Evolutionary conservation across 2,797 vertebrate species (phyloP).

Genomic region (Chaenodraco wilsoni): DNA sequence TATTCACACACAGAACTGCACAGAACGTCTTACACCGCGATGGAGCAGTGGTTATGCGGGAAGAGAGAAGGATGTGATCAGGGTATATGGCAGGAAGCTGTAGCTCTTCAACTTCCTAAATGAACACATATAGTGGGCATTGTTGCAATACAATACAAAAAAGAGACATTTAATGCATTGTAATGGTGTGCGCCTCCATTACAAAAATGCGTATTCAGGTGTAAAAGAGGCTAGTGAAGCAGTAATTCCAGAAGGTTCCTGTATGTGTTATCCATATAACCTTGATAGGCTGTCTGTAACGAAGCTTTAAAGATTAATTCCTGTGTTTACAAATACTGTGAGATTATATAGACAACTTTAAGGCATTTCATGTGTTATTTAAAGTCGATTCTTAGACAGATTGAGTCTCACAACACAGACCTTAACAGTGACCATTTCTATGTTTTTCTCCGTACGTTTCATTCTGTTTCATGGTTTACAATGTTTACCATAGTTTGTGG

Average conservation of each 20-base stretch:
- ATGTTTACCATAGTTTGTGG: conserved; percentile 39
- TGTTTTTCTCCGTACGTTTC: background rate
- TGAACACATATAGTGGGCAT: conserved; percentile 6
- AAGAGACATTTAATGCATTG: conserved; percentile 13
- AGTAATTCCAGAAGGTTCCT: conserved; percentile 29
- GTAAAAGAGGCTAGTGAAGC: background rate
- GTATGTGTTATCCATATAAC: background rate
- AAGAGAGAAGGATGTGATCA: conserved; percentile 14
- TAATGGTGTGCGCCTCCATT: background rate
- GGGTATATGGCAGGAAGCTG: background rate
- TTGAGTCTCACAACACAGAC: background rate
- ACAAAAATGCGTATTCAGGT: conserved; percentile 7
- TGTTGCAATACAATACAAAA: conserved; percentile 1
- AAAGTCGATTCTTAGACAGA: conserved; percentile 2
- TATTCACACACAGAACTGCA: background rate
- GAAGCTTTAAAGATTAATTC: conserved; percentile 1
- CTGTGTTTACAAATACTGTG: conserved; percentile 59
- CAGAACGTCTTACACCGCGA: background rate
- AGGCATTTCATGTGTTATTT: background rate
- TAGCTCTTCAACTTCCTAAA: background rate
- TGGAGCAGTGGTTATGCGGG: background rate
- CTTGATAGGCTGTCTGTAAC: conserved; percentile 3
- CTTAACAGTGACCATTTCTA: conserved; percentile 38
- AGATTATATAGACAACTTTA: background rate
- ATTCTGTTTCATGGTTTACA: conserved; percentile 44